Base-by-base conservation (phyloP, 2,888 invertebrate species). In the Itoplectis maculator region DNA sequence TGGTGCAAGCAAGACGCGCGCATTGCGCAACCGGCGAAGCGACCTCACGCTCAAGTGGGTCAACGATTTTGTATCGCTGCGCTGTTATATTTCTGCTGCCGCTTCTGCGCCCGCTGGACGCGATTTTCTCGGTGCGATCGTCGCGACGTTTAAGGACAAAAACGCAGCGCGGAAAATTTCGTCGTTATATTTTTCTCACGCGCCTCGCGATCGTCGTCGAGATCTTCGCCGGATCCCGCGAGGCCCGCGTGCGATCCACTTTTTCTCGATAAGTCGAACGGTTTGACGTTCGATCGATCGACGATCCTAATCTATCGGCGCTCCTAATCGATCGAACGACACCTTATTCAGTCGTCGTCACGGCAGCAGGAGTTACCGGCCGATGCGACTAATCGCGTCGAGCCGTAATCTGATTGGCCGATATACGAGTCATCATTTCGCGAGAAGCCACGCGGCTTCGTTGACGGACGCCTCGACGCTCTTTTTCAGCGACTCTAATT, bases 41-140 rank as follows among this genome's bases (percentile, higher is more conserved):
- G 84, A 74, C 81, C 86, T 87, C 80, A 85, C 59, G 78, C 29
- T 73, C 82, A 85, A 84, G 85, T 85, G 79, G 86, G 85, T 85
- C 84, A 85, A 84, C 79, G 70, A 82, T 86, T 86, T 88, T 86
- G 77, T 82, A 69, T 82, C 79, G 68, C 76, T 61, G 74, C 74
- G n/a, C n/a, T n/a, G n/a, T n/a, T n/a, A n/a, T 59, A 74, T 54
- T 59, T 2, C 29, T 29, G 29, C 3, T 29, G 5, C n/a, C n/a
- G 51, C 37, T 47, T 3, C 18, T 20, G 13, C 49, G 29, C 18
- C 11, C 63, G 13, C 40, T 15, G 54, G 18, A 54, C 35, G 47
- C 35, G 66, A 35, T 72, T 77, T 56, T 61, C 63, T 74, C 45
- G n/a, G n/a, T n/a, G n/a, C n/a, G 13, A 37, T 51, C 40, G 42